Evolutionary conservation across 2,888 invertebrate species (phyloP), one percentile per base, ranked within the genome.

Genomic region (Atrina japonica): DNA sequence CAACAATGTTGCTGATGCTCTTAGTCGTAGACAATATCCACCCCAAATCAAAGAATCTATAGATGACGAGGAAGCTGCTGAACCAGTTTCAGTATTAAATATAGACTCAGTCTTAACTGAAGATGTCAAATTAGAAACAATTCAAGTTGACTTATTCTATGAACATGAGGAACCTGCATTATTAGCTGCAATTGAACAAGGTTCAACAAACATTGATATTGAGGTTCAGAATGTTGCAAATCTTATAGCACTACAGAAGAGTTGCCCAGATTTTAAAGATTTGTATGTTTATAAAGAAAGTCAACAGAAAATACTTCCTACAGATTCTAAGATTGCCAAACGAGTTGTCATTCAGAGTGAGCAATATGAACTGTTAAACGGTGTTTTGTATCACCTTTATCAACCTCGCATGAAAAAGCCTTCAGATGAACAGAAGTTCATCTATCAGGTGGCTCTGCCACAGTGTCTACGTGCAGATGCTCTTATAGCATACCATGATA

Each of bases 401-500:
- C 66, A 70, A 47, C 50, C 40, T 3, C 49, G 70, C 18, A 35
- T 16, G 18, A 50, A 29, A 30, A 23, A 40, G 6, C 21, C 23
- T 9, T 30, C 18, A 5, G 49, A 18, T 18, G 25, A 60, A 25
- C 30, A 49, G 5, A 1, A 30, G 3, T 29, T 56, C 9, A 59
- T 70, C 27, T 9, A 43, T 16, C 70, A 70, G 35, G 14, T 70
- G 30, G 66, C 53, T 27, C 16, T 70, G 5, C 70, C 70, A 2
- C 23, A 50, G 27, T 45, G 14, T 3, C 52, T 66, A 11, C 40
- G 60, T 35, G 21, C 11, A 7, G 66, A 65, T 29, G 60, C 59
- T n/a, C 18, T 70, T 5, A 47, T 11, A 30, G 25, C 35, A 30
- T 70, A 66, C 35, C 70, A 70, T 60, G 70, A 70, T 29, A 45